A percentile compares a stretch with the other conserved stretches of the same genome.
Evolutionary conservation across 2,113 vertebrate species (phyloP).

Genomic region (Leucoraja erinaceus): DNA sequence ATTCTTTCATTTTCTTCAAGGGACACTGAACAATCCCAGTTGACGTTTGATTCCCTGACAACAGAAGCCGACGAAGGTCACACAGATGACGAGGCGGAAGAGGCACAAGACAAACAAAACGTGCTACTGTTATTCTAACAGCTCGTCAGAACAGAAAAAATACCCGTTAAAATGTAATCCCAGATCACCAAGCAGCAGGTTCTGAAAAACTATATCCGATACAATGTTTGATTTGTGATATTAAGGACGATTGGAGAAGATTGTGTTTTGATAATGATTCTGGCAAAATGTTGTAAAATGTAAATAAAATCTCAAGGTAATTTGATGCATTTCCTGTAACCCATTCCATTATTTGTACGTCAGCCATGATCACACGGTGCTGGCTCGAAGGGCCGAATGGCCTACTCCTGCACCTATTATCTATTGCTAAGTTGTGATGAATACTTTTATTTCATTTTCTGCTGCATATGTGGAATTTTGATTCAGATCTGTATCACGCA

Average conservation of each 20-base stretch:
- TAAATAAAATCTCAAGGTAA: neutral
- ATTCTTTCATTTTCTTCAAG: conserved; percentile 22
- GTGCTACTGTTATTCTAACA: conserved; percentile 19
- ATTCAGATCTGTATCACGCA: neutral
- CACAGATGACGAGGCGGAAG: conserved; percentile 30
- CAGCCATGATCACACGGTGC: too few species aligned
- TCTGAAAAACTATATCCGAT: neutral
- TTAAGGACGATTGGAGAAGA: conserved; percentile 10
- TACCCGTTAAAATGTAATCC: neutral
- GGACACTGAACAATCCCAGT: neutral
- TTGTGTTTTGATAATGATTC: neutral
- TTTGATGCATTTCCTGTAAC: neutral
- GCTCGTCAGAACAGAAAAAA: neutral
- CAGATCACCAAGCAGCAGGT: neutral
- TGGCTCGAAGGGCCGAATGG: too few species aligned
- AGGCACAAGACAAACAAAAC: conserved; percentile 1
- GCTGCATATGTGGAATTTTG: neutral
- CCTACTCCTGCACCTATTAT: too few species aligned
- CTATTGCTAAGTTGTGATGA: neutral
- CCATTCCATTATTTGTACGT: neutral
- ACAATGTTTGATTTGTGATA: neutral
- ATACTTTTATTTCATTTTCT: neutral
- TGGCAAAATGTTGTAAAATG: neutral
- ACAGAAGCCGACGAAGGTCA: neutral
- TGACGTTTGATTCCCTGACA: neutral